Evolutionary conservation across 2,113 vertebrate genomes (phyloP).

Genomic region (Sinocyclocheilus anshuiensis): DNA sequence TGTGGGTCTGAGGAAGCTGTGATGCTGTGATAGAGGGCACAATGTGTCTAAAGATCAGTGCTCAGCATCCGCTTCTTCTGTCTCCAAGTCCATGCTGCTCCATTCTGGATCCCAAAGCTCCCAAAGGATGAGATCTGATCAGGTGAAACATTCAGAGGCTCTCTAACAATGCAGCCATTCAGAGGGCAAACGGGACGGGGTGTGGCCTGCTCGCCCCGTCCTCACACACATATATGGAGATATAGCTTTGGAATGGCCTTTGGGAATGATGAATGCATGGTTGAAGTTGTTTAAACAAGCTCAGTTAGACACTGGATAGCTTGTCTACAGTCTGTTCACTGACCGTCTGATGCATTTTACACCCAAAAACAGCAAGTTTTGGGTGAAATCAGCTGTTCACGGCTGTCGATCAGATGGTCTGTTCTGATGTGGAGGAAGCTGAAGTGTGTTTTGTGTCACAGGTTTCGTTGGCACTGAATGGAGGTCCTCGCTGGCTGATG

Average conservation of each 20-base stretch:
- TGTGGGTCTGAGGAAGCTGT: slow-evolving; percentile 34
- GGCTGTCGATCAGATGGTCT: not conserved
- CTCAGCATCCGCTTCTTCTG: slow-evolving; percentile 30
- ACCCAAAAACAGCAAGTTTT: not conserved
- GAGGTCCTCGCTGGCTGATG: slow-evolving; percentile 84
- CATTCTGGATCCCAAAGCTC: slow-evolving; percentile 26
- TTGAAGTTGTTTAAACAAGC: not conserved
- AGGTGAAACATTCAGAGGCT: slow-evolving; percentile 18
- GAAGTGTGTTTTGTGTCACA: slow-evolving; percentile 39
- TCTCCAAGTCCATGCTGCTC: not conserved
- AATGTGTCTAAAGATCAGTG: slow-evolving; percentile 50
- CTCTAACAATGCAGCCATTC: slow-evolving; percentile 8
- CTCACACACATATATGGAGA: not conserved
- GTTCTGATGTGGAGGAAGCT: not conserved
- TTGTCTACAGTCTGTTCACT: not conserved
- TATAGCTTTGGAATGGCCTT: not conserved
- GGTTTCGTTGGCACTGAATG: slow-evolving; percentile 81
- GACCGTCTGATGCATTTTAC: not conserved
- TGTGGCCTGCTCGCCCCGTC: not conserved
- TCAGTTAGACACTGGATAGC: not conserved
- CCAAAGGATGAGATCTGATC: slow-evolving; percentile 42
- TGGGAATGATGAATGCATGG: not conserved
- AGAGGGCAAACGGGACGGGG: not conserved
- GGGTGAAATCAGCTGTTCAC: not conserved
- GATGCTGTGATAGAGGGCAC: slow-evolving; percentile 45